phyloP scores from a whole-genome alignment of 2,797 vertebrate genomes.

The Paratrypauchen microcephalus region DNA sequence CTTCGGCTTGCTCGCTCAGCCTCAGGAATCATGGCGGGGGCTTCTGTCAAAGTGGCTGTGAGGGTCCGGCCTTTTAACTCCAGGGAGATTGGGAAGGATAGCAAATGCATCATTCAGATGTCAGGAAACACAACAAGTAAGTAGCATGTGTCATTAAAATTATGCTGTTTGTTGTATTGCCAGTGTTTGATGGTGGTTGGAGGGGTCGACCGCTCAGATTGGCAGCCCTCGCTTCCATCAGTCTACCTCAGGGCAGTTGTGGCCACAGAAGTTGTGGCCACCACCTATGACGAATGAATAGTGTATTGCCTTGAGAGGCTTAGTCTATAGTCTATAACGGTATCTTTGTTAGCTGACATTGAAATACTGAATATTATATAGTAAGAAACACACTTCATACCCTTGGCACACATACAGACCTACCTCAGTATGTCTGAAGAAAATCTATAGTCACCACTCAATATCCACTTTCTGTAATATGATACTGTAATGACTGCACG shows the following conservation, averaged over 20 bases:
- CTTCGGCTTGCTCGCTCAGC: constrained; percentile 29
- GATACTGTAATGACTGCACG: not conserved
- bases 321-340: too few relatives aligned
- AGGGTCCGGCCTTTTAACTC: constrained; percentile 97
- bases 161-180: not conserved
- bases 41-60: constrained; percentile 97
- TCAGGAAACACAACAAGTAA: constrained; percentile 96
- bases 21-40: constrained; percentile 83
- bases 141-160: constrained; percentile 50
- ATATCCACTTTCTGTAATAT: not conserved
- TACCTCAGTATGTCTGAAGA: not conserved
- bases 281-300: too few relatives aligned
- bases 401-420: not conserved
- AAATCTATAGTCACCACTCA: not conserved
- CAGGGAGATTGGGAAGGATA: constrained; percentile 91
- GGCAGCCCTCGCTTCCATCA: too few relatives aligned
- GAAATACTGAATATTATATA: not conserved
- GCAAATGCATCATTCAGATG: constrained; percentile 99
- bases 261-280: too few relatives aligned
- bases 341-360: not conserved
- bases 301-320: too few relatives aligned
- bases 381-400: not conserved
- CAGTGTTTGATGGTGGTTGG: not conserved
- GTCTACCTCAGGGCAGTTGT: too few relatives aligned
- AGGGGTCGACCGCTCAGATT: too few relatives aligned